Base-by-base conservation (phyloP, 2,113 vertebrate genomes). In the Phalacrocorax brasilianus region DNA sequence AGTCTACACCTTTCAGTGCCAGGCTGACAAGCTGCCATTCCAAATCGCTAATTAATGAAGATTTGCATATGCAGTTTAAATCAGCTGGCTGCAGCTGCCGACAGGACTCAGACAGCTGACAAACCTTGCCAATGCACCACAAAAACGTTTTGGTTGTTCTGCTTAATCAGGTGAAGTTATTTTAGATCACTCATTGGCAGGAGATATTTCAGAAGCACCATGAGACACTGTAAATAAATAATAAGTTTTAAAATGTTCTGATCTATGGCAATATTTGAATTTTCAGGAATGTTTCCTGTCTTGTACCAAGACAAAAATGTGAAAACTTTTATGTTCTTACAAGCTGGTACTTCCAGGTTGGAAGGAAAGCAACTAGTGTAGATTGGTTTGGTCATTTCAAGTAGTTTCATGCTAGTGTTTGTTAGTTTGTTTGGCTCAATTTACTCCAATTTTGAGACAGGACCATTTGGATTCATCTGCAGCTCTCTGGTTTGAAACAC, bases 11-110 rank as follows among this genome's bases (percentile, higher is more conserved):
- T 76, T 53, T 40, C 6, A 0, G 9, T 72, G 89, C 73, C 76
- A 70, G 66, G 58, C 49, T 97, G 94, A 91, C 70, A 87, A 66
- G 66, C 58, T 93, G 89, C 84, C 92, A 47, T 85, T 70, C 74
- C 81, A 94, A 97, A 92, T 66, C 79, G 77, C 80, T 89, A 75
- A 89, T 96, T 97, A 93, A 92, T 96, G 88, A 92, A 85, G 42
- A 79, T 92, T 93, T 95, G 77, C 74, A 66, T 89, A 89, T 32
- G 63, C 8, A 42, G 50, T 62, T 91, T 75, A 89, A 79, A 87
- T 93, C 73, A 58, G 20, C 42, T 73, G 80, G 58, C 78, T 91
- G 62, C 26, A 76, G 58, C 35, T 2, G 1, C 50, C 2, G 0
- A 9, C 0, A 0, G 80, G 62, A 75, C 49, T 14, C 44, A 94